These are phyloP conservation scores for Micrasema minimum DNA, from an alignment of 1,140 invertebrate genomes.

Conservation along the genomic window DNA sequence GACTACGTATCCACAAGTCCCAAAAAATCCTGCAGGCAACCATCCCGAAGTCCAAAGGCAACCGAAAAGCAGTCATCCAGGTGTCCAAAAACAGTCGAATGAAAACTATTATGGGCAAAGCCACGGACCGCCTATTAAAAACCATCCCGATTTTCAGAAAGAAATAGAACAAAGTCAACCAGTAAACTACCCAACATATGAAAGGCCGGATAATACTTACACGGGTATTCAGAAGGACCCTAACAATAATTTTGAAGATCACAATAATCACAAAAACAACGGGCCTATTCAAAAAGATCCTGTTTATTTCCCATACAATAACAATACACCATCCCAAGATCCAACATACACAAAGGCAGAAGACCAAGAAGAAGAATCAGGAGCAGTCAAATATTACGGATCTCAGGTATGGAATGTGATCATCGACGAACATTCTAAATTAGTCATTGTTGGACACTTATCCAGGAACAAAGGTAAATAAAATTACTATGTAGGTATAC, in stretches of 20 bases:
- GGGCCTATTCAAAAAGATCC: not conserved
- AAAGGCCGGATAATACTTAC: not conserved
- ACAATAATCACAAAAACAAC: not conserved
- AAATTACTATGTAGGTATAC: not conserved
- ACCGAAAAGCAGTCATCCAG: too few species aligned
- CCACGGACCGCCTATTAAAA: too few species aligned
- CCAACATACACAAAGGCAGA: not conserved
- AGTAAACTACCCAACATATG: not conserved
- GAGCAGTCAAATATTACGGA: conserved; percentile 65
- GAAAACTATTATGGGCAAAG: too few species aligned
- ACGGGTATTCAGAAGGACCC: not conserved
- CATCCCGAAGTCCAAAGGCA: too few species aligned
- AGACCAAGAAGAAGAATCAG: conserved; percentile 46
- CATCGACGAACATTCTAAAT: conserved; percentile 58
- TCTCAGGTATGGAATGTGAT: conserved; percentile 70
- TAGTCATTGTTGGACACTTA: conserved; percentile 57
- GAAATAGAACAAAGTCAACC: not conserved
- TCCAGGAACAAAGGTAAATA: conserved; percentile 58
- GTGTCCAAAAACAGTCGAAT: too few species aligned
- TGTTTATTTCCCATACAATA: not conserved
- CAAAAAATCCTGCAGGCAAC: too few species aligned
- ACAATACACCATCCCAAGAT: not conserved
- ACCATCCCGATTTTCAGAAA: too few species aligned
- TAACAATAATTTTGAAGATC: not conserved
- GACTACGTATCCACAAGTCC: too few species aligned